Evolutionary conservation across 2,797 vertebrate genomes (phyloP).

Genomic region (Denticeps clupeoides): DNA sequence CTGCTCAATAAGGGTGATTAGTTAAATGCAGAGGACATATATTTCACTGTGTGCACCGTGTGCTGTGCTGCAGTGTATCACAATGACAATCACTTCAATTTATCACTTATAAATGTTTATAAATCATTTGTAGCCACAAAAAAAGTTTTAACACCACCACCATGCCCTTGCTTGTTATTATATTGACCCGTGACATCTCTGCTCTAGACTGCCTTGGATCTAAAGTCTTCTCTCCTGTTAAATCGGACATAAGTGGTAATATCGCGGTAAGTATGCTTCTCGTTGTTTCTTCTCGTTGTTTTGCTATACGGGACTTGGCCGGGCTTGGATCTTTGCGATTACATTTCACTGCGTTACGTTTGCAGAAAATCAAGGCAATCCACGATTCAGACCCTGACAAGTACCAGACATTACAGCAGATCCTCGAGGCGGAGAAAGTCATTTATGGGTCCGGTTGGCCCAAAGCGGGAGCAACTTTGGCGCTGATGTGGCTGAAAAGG

Average conservation of each 20-base stretch:
- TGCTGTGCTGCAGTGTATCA: too few species aligned
- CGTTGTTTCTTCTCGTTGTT: not conserved
- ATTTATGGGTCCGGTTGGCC: slow-evolving; percentile 72
- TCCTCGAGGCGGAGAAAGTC: slow-evolving; percentile 76
- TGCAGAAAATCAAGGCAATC: slow-evolving; percentile 85
- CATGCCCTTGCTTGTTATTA: not conserved
- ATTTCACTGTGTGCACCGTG: too few species aligned
- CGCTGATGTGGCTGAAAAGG: slow-evolving; percentile 96
- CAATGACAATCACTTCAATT: too few species aligned
- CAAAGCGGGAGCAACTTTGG: slow-evolving; percentile 80
- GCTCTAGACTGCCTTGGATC: slow-evolving; percentile 82
- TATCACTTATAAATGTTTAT: too few species aligned
- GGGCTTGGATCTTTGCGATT: not conserved
- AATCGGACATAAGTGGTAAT: slow-evolving; percentile 83
- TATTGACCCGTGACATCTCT: slow-evolving; percentile 10
- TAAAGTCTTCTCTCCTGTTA: slow-evolving; percentile 75
- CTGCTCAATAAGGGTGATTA: too few species aligned
- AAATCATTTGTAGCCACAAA: too few species aligned
- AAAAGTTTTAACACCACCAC: not conserved
- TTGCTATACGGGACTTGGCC: too few species aligned
- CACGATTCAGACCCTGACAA: slow-evolving; percentile 75
- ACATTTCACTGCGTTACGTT: too few species aligned
- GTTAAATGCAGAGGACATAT: too few species aligned
- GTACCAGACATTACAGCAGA: slow-evolving; percentile 81
- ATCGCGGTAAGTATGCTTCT: slow-evolving; percentile 63